Conservation (phyloP, 2,113 vertebrate species). For the Aythya baeri region DNA sequence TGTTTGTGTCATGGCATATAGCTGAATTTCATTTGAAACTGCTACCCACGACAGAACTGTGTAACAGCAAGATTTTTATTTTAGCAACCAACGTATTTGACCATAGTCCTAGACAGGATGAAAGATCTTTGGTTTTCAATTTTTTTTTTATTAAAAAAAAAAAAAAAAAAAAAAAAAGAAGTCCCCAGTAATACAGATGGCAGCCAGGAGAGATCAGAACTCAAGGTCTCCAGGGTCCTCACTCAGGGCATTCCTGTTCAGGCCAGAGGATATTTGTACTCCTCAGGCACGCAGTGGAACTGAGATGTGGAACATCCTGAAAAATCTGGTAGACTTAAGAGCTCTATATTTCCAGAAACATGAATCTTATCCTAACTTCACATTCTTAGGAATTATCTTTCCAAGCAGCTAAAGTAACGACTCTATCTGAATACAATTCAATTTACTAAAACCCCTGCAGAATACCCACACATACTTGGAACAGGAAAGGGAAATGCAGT, state of each 20-base stretch:
- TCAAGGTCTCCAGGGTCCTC: not conserved
- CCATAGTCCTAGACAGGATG: not conserved
- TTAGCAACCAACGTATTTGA: not conserved
- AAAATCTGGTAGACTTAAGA: not conserved
- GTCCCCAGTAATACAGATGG: not conserved
- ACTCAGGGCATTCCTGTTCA: not conserved
- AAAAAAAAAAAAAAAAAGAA: too few relatives aligned
- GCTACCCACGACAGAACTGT: not conserved
- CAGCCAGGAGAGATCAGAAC: not conserved
- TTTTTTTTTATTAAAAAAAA: too few relatives aligned
- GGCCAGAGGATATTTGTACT: not conserved
- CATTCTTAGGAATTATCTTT: constrained; percentile 19
- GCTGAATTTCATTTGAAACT: not conserved
- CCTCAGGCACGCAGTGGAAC: not conserved
- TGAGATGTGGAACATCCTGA: not conserved
- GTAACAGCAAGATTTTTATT: not conserved
- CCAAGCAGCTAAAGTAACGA: constrained; percentile 5
- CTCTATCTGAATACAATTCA: constrained; percentile 31
- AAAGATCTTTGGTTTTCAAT: not conserved
- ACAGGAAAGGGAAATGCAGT: constrained; percentile 16
- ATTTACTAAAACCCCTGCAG: constrained; percentile 3
- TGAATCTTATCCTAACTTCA: constrained; percentile 30
- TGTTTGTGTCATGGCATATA: not conserved
- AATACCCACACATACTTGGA: not conserved
- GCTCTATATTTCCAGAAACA: not conserved